Base-by-base conservation (phyloP, 2,888 invertebrate genomes). In the Heterodera filipjevi region DNA sequence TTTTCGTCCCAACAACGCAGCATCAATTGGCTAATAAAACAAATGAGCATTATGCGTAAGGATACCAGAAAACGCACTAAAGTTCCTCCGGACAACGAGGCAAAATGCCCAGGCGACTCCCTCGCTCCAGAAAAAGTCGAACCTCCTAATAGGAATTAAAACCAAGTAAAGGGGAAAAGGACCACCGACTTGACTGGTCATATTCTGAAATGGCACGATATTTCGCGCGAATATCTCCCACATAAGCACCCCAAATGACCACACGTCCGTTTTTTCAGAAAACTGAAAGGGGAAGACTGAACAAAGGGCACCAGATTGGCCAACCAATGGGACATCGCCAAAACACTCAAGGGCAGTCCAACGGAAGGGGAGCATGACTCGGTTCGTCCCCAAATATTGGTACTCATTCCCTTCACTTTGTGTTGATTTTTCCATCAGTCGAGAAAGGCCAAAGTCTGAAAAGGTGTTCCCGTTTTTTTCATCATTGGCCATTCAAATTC, bases 401-500 rank as follows among this genome's bases (percentile, higher is more conserved):
- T 82, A 82, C 5, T 79, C 71, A 27, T 75, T 53, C 27, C 59
- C 46, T 1, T 75, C 75, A 22, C 33, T 19, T 19, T 22, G 19
- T 10, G 66, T 32, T 19, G 64, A 75, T 16, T 46, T 44, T 1
- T 32, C 59, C 32, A 75, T 32, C 46, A n/a, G 32, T 22, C 75
- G 75, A n/a, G 75, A 75, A 64, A 75, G 75, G 33, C 75, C 75
- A 64, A 75, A 75, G 32, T 75, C 75, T 49, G 53, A 19, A 53
- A 1, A 12, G 32, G 32, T 5, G 44, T 33, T 84, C 77, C 33
- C 66, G 53, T 32, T 35, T 81, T 53, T 83, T 74, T 30, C 80
- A n/a, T n/a, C n/a, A n/a, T n/a, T n/a, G n/a, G 66, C 10, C 84
- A 74, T 27, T 98, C 98, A 12, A 39, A 39, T 39, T 39, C 39